These are phyloP conservation scores for Chrysopilus asiliformis DNA, from an alignment of 2,888 invertebrate genomes.

Conservation along the genomic window DNA sequence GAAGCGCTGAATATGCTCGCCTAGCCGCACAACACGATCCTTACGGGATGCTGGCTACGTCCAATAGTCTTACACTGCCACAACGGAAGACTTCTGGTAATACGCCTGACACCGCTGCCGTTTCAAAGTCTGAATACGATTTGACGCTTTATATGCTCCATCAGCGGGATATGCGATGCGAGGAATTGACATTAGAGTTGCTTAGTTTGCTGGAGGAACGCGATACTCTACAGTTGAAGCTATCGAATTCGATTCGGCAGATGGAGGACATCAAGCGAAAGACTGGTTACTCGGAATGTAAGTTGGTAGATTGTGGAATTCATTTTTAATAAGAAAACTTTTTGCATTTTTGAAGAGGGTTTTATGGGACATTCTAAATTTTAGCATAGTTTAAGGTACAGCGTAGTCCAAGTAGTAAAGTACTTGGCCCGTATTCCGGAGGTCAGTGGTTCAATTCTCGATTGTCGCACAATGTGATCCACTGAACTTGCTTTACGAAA, in stretches of 20 bases:
- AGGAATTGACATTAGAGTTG: constrained; percentile 73
- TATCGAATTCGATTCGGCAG: constrained; percentile 66
- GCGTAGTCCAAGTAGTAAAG: no score
- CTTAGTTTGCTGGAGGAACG: constrained; percentile 72
- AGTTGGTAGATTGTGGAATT: constrained; percentile 14
- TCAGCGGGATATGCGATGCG: constrained; percentile 72
- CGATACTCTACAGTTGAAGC: constrained; percentile 66
- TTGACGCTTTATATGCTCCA: constrained; percentile 73
- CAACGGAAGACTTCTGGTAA: not conserved
- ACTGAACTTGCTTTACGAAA: no score
- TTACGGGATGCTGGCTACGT: constrained; percentile 18
- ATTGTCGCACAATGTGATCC: no score
- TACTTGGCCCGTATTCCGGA: no score
- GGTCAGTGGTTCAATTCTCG: no score
- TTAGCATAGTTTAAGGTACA: no score
- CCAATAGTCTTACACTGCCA: constrained; percentile 5
- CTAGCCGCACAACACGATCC: constrained; percentile 36
- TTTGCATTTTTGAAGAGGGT: not conserved
- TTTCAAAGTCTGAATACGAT: constrained; percentile 53
- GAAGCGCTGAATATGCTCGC: constrained; percentile 44
- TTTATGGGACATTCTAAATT: not conserved
- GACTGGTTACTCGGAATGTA: constrained; percentile 16
- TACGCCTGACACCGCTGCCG: constrained; percentile 8
- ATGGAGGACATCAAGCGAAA: constrained; percentile 46
- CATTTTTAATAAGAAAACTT: no score